Conservation (phyloP, 2,113 vertebrate genomes). For the Hippoglossus stenolepis region DNA sequence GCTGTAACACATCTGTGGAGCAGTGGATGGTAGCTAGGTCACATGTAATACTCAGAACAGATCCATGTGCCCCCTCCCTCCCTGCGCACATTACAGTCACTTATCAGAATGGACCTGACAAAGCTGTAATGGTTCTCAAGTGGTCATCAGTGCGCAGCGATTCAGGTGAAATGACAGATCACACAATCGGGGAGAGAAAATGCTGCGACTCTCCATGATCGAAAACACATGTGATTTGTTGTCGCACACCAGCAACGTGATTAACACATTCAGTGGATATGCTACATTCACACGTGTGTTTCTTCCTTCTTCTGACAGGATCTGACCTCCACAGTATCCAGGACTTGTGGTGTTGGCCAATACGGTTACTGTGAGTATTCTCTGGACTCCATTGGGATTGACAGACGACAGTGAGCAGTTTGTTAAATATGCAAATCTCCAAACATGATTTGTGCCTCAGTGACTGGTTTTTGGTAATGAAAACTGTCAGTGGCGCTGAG, state of each 20-base stretch:
- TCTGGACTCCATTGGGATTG: slow-evolving; percentile 6
- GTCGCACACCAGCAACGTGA: neutral
- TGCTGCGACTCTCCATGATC: slow-evolving; percentile 8
- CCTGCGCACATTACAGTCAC: slow-evolving; percentile 48
- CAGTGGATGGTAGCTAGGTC: slow-evolving; percentile 6
- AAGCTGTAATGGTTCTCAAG: slow-evolving; percentile 74
- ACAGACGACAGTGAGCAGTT: slow-evolving; percentile 29
- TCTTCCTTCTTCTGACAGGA: slow-evolving; percentile 4
- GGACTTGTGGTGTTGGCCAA: slow-evolving; percentile 9
- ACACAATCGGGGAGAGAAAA: slow-evolving; percentile 19
- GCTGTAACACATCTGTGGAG: neutral
- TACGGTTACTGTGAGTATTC: neutral
- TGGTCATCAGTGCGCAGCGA: slow-evolving; percentile 80
- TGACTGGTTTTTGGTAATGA: slow-evolving; percentile 34
- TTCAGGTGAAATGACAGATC: slow-evolving; percentile 78
- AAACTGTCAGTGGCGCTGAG: slow-evolving; percentile 38
- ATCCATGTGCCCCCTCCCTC: slow-evolving; percentile 18
- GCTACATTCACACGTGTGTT: neutral
- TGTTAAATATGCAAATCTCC: slow-evolving; percentile 42
- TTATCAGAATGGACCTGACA: slow-evolving; percentile 66
- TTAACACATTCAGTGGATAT: neutral
- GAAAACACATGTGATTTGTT: slow-evolving; percentile 19
- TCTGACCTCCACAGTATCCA: neutral
- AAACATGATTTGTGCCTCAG: slow-evolving; percentile 38
- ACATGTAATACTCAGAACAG: slow-evolving; percentile 4